phyloP scores from a whole-genome alignment of 2,888 invertebrate species.

The Tenthredo scrophulariae region DNA sequence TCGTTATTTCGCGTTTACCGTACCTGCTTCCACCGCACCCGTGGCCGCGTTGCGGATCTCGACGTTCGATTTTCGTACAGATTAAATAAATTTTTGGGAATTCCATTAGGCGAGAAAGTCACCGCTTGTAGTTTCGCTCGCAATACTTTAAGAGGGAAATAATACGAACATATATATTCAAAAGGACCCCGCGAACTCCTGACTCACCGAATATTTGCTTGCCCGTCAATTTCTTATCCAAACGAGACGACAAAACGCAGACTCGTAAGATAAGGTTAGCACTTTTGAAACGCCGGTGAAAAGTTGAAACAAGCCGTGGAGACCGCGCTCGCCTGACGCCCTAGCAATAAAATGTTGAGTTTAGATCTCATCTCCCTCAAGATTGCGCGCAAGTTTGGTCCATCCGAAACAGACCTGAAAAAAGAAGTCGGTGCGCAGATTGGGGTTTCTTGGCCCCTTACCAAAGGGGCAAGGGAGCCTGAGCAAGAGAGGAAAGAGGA shows the following conservation, averaged over 20 bases:
- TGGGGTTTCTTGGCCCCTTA: slow-evolving; percentile 76
- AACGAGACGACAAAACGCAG: slow-evolving; percentile 34
- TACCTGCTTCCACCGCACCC: slow-evolving; percentile 6
- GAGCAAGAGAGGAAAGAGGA: background rate
- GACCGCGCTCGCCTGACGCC: slow-evolving; percentile 29
- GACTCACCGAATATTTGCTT: slow-evolving; percentile 36
- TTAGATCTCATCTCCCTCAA: slow-evolving; percentile 53
- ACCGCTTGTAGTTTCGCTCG: slow-evolving; percentile 8
- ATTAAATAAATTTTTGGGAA: background rate
- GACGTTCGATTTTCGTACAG: background rate
- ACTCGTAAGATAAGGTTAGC: slow-evolving; percentile 39
- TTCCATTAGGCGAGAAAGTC: background rate
- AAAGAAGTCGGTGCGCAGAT: slow-evolving; percentile 64
- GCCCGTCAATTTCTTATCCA: slow-evolving; percentile 30
- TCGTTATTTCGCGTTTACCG: slow-evolving; percentile 38
- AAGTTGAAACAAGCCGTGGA: slow-evolving; percentile 46
- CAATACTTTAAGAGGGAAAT: slow-evolving; percentile 3
- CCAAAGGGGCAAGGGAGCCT: slow-evolving; percentile 60
- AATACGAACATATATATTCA: slow-evolving; percentile 17
- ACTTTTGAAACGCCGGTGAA: slow-evolving; percentile 41
- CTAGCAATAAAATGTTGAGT: slow-evolving; percentile 50
- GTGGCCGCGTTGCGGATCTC: background rate
- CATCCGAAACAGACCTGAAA: slow-evolving; percentile 52
- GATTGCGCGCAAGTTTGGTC: slow-evolving; percentile 52
- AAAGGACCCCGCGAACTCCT: background rate